Evolutionary conservation across 1,140 invertebrate genomes (phyloP).

Genomic region (Zaprionus nigranus): DNA sequence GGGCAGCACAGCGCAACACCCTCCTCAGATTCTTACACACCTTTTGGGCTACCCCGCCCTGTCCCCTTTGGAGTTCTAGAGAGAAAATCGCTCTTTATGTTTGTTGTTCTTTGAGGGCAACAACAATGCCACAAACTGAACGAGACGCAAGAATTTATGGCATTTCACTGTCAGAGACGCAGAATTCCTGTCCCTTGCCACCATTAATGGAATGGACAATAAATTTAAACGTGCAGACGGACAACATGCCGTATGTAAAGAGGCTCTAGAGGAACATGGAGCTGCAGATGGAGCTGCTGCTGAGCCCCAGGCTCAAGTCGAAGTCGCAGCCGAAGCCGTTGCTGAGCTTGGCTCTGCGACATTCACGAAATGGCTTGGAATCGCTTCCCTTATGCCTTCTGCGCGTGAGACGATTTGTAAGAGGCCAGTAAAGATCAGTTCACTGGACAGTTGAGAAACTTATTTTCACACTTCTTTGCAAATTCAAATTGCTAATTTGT

Average conservation of each 20-base stretch:
- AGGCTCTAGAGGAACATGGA: slow-evolving; percentile 27
- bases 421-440: slow-evolving; percentile 7
- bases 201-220: slow-evolving; percentile 82
- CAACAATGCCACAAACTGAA: slow-evolving; percentile 71
- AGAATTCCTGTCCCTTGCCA: slow-evolving; percentile 80
- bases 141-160: slow-evolving; percentile 81
- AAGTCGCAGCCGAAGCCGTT: neutral
- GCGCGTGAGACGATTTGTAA: slow-evolving; percentile 80
- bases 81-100: slow-evolving; percentile 13
- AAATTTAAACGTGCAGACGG: slow-evolving; percentile 81
- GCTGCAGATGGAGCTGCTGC: neutral
- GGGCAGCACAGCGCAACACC: slow-evolving; percentile 12
- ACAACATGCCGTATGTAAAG: slow-evolving; percentile 79
- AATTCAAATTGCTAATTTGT: neutral
- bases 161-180: slow-evolving; percentile 82
- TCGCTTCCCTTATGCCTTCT: slow-evolving; percentile 49
- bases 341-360: slow-evolving; percentile 34
- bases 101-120: neutral
- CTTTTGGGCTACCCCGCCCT: neutral
- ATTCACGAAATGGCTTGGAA: slow-evolving; percentile 71
- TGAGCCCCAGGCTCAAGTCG: neutral
- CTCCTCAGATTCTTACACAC: slow-evolving; percentile 28
- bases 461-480: slow-evolving; percentile 46
- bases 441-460: slow-evolving; percentile 30
- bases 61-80: neutral